Evolutionary conservation across 2,888 invertebrate genomes (phyloP).

Genomic region (Macrosiphum euphorbiae): DNA sequence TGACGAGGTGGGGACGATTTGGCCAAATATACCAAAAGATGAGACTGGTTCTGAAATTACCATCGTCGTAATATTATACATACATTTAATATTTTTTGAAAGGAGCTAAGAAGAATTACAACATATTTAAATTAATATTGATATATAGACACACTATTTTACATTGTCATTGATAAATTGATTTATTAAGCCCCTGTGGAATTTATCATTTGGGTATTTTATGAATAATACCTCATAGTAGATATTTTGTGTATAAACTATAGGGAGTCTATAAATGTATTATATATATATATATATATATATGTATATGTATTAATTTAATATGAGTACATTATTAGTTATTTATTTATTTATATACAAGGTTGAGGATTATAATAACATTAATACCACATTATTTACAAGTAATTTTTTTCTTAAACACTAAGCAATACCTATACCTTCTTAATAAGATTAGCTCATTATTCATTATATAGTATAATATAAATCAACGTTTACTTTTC

Average conservation of each 20-base stretch:
- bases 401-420: too few relatives aligned
- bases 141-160: background rate
- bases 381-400: background rate
- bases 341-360: background rate
- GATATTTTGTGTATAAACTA: background rate
- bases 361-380: background rate
- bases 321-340: background rate
- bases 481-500: background rate
- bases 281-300: too few relatives aligned
- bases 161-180: background rate
- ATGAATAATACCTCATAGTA: background rate
- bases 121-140: background rate
- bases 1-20: background rate
- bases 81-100: background rate
- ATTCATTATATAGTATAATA: background rate
- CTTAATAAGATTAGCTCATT: too few relatives aligned
- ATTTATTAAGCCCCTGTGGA: background rate
- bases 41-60: background rate
- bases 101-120: background rate
- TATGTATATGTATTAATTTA: background rate
- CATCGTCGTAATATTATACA: background rate
- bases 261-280: background rate
- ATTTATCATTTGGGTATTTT: background rate
- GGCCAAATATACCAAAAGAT: background rate
- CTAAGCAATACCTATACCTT: too few relatives aligned